phyloP scores from a whole-genome alignment of 1,140 invertebrate species.

The Apocrypta bakeri region DNA sequence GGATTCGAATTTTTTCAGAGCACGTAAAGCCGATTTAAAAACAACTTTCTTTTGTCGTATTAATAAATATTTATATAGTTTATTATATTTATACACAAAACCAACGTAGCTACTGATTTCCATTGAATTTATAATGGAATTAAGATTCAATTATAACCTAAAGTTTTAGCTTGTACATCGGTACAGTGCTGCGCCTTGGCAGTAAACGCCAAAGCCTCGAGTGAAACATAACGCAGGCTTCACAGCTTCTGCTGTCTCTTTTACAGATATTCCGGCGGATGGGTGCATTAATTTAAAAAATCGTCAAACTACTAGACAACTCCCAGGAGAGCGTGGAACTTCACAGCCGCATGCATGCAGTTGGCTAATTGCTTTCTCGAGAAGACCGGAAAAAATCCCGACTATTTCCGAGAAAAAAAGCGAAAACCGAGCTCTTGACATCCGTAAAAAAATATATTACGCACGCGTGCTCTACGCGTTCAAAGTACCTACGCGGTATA shows the following conservation, averaged over 20 bases:
- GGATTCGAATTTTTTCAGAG: too few relatives aligned
- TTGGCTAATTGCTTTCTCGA: constrained; percentile 31
- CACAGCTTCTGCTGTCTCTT: too few relatives aligned
- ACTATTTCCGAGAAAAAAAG: not conserved
- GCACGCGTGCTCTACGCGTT: not conserved
- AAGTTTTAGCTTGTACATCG: too few relatives aligned
- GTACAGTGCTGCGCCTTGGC: too few relatives aligned
- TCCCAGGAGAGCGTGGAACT: not conserved
- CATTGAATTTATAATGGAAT: too few relatives aligned
- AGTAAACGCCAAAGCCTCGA: too few relatives aligned
- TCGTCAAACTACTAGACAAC: constrained; percentile 23
- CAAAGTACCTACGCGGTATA: not conserved
- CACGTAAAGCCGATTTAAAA: too few relatives aligned
- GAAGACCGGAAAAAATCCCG: constrained; percentile 7
- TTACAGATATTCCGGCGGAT: not conserved
- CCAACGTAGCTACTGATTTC: too few relatives aligned
- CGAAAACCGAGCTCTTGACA: not conserved
- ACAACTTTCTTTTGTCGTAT: too few relatives aligned
- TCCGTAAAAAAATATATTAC: constrained; percentile 7
- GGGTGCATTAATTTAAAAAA: constrained; percentile 18
- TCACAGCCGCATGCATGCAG: not conserved
- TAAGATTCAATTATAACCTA: too few relatives aligned
- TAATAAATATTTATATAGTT: too few relatives aligned
- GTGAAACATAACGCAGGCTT: not conserved
- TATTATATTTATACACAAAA: too few relatives aligned